Base-by-base conservation (phyloP, 2,888 invertebrate species). In the Torymus auratus region DNA sequence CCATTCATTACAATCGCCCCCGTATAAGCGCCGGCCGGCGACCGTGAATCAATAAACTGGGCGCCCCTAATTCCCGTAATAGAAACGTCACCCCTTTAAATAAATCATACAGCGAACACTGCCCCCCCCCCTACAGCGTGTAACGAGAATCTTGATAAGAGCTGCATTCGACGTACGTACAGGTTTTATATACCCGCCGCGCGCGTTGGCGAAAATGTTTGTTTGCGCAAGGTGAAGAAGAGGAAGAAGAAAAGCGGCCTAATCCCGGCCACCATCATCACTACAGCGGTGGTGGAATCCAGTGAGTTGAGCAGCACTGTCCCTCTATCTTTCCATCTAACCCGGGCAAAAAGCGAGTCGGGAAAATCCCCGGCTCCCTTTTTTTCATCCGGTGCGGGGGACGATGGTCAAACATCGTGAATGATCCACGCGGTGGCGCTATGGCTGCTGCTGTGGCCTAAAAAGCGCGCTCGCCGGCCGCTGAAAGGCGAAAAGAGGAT, bases 351-450 rank as follows among this genome's bases (percentile, higher is more conserved):
- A 41, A 41, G 41, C 41, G 5, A 41, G 41, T 41, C 41, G 5
- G 41, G 78, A 78, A 78, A 62, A 71, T 71, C 77, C 17, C 60
- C 20, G 60, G 41, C 41, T 41, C 41, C 14, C n/a, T 41, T 64
- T 41, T 23, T 52, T 11, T 53, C 23, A 61, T n/a, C 11, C 56
- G 13, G 28, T n/a, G 56, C 14, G 20, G 41, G 17, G 56, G 69
- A 74, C 76, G 65, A 80, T 78, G 82, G 76, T 76, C 82, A 81
- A 81, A 78, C 83, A 83, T 83, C 83, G 81, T 83, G 75, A 77
- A 78, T 81, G 80, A 77, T 77, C 77, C 14, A 76, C 15, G 11
- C 7, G 52, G 28, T 23, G 11, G 14, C 17, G 13, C 50, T 23
- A 11, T 4, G 5, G 41, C 41, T 7, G 41, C 11, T 5, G 12